Evolutionary conservation across 2,888 invertebrate genomes (phyloP), one percentile per base, ranked within the genome.

Genomic region (Dorcus parallelipipedus): DNA sequence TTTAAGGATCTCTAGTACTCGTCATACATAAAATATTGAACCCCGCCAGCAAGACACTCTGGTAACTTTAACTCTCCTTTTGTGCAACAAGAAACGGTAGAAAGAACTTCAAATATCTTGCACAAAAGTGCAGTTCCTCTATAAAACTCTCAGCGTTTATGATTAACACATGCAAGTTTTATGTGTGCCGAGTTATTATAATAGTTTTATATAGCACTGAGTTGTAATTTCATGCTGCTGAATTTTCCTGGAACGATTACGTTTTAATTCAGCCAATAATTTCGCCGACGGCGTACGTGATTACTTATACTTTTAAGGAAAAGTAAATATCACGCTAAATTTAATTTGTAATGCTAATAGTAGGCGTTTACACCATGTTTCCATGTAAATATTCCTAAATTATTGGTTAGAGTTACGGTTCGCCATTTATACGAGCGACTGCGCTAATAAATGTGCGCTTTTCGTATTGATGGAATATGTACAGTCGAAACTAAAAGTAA

Each of bases 111-210:
- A 45, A 45, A 45, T 45, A 45, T 45, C 45, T 45, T 10, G 45
- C 45, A 45, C 45, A 45, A 45, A 45, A 45, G 45, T 45, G 45
- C 23, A 45, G 45, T 45, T 45, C 45, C 45, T 45, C 45, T 45
- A 45, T 45, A 45, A 45, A 45, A 45, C 45, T 45, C 45, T 45
- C 45, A 20, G 45, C 45, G 45, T 45, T 45, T 45, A 45, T 45
- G 45, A 45, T 45, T 45, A 45, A 45, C 45, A 45, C 45, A 45
- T 45, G 45, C 45, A 45, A 45, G 20, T 45, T 45, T 45, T 45
- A 45, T 45, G 45, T 45, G 45, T 20, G 45, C 45, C 23, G 45
- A 45, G 23, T 45, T 45, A 45, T 45, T 45, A 45, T 45, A 45
- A 45, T 45, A 45, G 45, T 45, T 45, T 45, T 45, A 45, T 45